Evolutionary conservation across 2,888 invertebrate species (phyloP).

Genomic region (Drosophila lutescens): DNA sequence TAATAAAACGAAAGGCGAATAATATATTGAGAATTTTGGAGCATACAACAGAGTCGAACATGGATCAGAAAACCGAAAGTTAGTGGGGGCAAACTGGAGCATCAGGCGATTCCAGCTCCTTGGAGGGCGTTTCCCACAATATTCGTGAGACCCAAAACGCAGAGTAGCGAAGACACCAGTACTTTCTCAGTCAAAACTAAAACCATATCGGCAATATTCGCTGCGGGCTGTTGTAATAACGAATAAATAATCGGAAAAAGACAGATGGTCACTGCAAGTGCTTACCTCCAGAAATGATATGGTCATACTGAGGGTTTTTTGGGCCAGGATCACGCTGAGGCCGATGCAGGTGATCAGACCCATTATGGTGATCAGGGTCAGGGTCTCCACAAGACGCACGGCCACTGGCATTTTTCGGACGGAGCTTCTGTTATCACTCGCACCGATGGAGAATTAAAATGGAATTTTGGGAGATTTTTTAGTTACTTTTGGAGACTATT

Average conservation of each 20-base stretch:
- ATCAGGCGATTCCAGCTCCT: constrained; percentile 44
- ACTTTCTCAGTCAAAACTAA: constrained; percentile 52
- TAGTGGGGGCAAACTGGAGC: background rate
- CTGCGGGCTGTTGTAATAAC: constrained; percentile 51
- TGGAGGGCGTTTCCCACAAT: constrained; percentile 50
- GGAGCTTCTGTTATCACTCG: background rate
- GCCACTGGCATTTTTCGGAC: constrained; percentile 58
- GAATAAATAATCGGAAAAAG: background rate
- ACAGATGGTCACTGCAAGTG: accelerated
- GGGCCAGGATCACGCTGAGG: constrained; percentile 51
- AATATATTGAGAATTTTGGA: constrained; percentile 13
- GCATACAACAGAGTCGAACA: constrained; percentile 16
- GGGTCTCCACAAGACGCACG: constrained; percentile 56
- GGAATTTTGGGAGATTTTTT: background rate
- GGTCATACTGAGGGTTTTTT: constrained; percentile 42
- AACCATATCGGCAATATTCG: constrained; percentile 46
- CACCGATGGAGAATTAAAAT: background rate
- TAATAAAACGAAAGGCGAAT: constrained; percentile 9
- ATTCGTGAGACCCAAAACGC: constrained; percentile 46
- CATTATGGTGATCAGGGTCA: constrained; percentile 62
- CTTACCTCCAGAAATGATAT: constrained; percentile 55
- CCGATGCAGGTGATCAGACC: constrained; percentile 55
- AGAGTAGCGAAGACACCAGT: constrained; percentile 50
- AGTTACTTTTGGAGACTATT: background rate
- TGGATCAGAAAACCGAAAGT: background rate